Percentiles rank a stretch among this genome's conserved stretches.
phyloP scores from a whole-genome alignment of 1,140 invertebrate species.

The Leguminivora glycinivorella region DNA sequence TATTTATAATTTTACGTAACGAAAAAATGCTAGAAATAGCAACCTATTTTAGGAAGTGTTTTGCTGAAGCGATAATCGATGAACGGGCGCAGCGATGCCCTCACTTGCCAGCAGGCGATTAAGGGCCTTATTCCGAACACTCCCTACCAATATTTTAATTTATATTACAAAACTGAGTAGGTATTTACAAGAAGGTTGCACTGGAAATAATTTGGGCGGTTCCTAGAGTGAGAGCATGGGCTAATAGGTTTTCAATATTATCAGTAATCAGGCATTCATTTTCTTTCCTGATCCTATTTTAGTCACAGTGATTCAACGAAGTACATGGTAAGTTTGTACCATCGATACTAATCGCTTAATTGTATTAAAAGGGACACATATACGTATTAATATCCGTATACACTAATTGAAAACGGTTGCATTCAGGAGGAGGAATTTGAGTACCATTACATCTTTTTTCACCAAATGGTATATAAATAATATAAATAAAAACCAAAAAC shows the following conservation, averaged over 20 bases:
- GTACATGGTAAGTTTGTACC: background rate
- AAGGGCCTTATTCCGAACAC: background rate
- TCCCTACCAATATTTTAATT: background rate
- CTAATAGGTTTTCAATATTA: background rate
- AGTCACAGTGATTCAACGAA: no score
- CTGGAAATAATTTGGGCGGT: background rate
- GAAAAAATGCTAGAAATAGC: background rate
- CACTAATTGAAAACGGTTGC: no score
- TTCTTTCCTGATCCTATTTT: background rate
- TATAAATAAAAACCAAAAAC: no score
- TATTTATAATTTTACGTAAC: no score
- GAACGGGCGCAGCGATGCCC: conserved; percentile 5
- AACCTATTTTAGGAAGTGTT: background rate
- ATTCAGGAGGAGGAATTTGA: no score
- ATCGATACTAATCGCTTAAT: no score
- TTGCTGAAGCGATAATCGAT: conserved; percentile 10
- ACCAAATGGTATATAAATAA: no score
- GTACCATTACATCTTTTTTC: no score
- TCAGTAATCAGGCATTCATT: background rate
- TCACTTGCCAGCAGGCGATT: conserved; percentile 6
- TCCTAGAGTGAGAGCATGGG: background rate
- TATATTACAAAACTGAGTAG: no score
- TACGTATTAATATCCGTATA: no score
- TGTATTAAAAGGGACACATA: no score
- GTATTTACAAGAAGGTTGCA: background rate